These are phyloP conservation scores for Heloderma charlesbogerti DNA, from an alignment of 2,113 vertebrate genomes.

Conservation along the genomic window DNA sequence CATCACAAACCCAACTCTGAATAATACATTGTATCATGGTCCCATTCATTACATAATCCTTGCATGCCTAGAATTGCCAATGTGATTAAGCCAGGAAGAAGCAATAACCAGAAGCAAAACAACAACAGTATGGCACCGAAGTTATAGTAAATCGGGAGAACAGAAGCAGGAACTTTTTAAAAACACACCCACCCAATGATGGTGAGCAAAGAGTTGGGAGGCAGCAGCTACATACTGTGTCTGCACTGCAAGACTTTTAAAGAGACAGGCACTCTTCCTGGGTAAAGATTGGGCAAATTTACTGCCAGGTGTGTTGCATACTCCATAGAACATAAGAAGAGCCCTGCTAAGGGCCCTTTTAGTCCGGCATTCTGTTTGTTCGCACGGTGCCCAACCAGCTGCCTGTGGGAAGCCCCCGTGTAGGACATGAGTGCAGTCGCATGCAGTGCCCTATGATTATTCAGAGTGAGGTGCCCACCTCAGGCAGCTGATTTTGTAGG, in stretches of 20 bases:
- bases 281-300: not conserved
- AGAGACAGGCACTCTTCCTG: not conserved
- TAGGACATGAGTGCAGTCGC: no score
- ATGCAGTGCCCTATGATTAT: no score
- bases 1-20: not conserved
- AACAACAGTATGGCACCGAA: not conserved
- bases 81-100: not conserved
- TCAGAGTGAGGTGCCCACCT: no score
- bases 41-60: no score
- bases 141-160: not conserved
- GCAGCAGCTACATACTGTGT: not conserved
- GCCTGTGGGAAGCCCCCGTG: no score
- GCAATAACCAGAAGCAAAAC: not conserved
- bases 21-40: no score
- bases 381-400: no score
- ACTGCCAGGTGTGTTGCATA: not conserved
- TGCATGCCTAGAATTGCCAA: not conserved
- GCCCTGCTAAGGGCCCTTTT: no score
- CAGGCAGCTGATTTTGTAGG: no score
- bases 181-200: no score
- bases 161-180: not conserved
- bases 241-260: not conserved
- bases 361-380: no score
- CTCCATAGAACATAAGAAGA: not conserved
- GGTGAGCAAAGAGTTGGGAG: not conserved